A percentile compares a stretch with the other conserved stretches of the same genome.
phyloP scores from a whole-genome alignment of 2,888 invertebrate species.

The Rhingia campestris region DNA sequence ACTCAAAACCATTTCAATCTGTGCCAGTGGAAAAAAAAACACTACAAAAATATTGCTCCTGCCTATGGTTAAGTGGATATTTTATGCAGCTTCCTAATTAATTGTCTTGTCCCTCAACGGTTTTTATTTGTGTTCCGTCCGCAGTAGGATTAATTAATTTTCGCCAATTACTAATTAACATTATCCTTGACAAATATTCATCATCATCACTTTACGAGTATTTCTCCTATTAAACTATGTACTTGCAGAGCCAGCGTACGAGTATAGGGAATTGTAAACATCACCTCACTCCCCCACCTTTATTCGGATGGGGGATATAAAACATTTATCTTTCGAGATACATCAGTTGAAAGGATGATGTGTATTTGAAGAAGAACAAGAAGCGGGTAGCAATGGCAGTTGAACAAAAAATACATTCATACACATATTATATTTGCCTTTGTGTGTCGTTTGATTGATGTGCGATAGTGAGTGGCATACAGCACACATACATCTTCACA shows the following conservation, averaged over 20 bases:
- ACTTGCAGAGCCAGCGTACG: background rate
- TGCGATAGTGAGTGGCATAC: constrained; percentile 25
- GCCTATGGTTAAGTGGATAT: constrained; percentile 3
- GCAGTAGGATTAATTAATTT: constrained; percentile 47
- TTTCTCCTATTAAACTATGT: constrained; percentile 8
- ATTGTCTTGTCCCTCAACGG: constrained; percentile 27
- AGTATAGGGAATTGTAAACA: background rate
- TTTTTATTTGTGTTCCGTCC: constrained; percentile 25
- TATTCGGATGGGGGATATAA: constrained; percentile 5
- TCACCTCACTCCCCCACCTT: background rate
- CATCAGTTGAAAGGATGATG: constrained; percentile 15
- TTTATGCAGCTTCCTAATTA: constrained; percentile 50
- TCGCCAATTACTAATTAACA: constrained; percentile 54
- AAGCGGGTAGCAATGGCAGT: background rate
- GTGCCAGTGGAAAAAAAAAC: background rate
- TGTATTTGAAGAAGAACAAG: no score
- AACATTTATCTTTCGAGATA: constrained; percentile 50
- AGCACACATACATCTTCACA: constrained; percentile 1
- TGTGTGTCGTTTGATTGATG: constrained; percentile 52
- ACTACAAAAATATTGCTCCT: background rate
- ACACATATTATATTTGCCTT: constrained; percentile 43
- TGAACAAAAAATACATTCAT: constrained; percentile 5
- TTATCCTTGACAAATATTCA: constrained; percentile 66
- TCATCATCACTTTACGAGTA: constrained; percentile 36
- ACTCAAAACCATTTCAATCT: constrained; percentile 6